Evolutionary conservation across 2,113 vertebrate species (phyloP).

Genomic region (Herpetotheres cachinnans): DNA sequence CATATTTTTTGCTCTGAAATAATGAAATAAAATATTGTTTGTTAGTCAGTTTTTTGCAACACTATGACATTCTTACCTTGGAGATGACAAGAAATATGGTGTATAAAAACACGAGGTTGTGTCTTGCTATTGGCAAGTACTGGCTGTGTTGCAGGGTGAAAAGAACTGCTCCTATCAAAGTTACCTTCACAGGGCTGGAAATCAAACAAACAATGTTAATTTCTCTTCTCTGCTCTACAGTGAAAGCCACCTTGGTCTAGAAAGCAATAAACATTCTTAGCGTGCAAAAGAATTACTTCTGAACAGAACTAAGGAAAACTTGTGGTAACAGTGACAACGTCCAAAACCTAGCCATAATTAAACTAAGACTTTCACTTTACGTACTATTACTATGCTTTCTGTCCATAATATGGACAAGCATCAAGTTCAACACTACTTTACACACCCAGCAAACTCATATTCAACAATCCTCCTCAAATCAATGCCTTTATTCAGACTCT

Average conservation of each 20-base stretch:
- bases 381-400: background rate
- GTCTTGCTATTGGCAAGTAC: conserved; percentile 82
- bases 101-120: conserved; percentile 89
- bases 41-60: background rate
- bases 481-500: background rate
- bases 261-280: background rate
- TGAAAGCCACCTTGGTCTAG: background rate
- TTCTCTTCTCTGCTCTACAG: background rate
- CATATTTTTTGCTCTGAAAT: background rate
- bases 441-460: background rate
- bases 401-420: background rate
- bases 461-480: background rate
- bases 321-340: background rate
- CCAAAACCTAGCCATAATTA: background rate
- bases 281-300: background rate
- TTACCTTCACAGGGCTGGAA: conserved; percentile 89
- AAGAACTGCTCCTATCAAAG: conserved; percentile 88
- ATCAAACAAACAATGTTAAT: conserved; percentile 40
- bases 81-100: conserved; percentile 85
- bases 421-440: background rate
- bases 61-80: conserved; percentile 81
- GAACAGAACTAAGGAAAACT: background rate
- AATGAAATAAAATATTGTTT: background rate
- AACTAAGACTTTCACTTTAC: background rate
- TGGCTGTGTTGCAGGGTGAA: conserved; percentile 87